Evolutionary conservation across 2,797 vertebrate species (phyloP).

Genomic region (Streptopelia turtur): DNA sequence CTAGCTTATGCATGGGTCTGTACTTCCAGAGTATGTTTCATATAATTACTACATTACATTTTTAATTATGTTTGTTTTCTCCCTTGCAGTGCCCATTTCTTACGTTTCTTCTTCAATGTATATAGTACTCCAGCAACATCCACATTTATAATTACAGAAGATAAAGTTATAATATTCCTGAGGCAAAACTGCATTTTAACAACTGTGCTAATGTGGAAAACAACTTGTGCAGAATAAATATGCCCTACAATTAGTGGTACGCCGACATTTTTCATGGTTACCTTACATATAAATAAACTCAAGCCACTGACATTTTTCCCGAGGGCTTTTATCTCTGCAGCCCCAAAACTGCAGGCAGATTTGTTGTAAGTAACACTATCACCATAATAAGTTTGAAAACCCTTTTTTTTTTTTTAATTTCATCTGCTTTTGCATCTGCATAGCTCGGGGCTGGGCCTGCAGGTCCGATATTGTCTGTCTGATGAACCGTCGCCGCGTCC

Average conservation of each 20-base stretch:
- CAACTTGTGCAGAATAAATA: conserved; percentile 76
- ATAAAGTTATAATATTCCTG: conserved; percentile 70
- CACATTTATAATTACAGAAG: conserved; percentile 70
- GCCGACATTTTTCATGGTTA: conserved; percentile 67
- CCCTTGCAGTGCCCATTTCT: conserved; percentile 11
- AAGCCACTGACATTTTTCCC: conserved; percentile 68
- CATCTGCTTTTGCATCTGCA: conserved; percentile 79
- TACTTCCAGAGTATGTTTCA: background rate
- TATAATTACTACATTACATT: conserved; percentile 30
- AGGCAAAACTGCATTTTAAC: conserved; percentile 68
- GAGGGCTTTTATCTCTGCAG: conserved; percentile 68
- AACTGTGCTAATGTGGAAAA: conserved; percentile 71
- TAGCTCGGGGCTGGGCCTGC: conserved; percentile 75
- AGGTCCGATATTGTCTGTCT: conserved; percentile 68
- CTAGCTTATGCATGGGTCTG: background rate
- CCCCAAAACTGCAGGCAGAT: conserved; percentile 70
- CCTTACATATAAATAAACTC: conserved; percentile 71
- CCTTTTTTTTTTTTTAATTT: conserved; percentile 75
- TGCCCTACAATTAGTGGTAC: conserved; percentile 66
- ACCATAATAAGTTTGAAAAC: conserved; percentile 77
- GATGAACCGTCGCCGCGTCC: conserved; percentile 64
- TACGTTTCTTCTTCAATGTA: conserved; percentile 9
- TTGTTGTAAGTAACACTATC: conserved; percentile 74
- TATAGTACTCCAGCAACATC: conserved; percentile 13
- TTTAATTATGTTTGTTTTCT: conserved; percentile 55